Base-by-base conservation (phyloP, 2,113 vertebrate genomes). In the Lathamus discolor region DNA sequence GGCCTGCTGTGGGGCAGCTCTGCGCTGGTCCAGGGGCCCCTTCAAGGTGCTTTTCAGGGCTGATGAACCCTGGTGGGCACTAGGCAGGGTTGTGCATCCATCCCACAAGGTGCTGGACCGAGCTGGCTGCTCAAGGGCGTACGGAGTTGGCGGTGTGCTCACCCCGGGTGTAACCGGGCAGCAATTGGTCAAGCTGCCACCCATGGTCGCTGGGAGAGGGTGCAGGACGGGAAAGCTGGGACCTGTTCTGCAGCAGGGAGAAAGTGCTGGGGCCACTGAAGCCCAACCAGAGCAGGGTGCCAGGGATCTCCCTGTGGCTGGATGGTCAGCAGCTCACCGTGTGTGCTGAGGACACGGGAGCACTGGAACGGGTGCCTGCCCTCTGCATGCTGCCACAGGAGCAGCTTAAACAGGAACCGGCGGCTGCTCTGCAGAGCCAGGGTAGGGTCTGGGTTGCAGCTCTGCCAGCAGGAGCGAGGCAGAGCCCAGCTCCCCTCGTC, bases 1-100 rank as follows among this genome's bases (percentile, higher is more conserved):
- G 61, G 17, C 16, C 31, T 52, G n/a, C 35, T 29, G 17, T 4
- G 2, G 59, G 31, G 29, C 64, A 83, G 63, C 63, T 17, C 7
- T 0, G 17, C 41, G 39, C 27, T 0, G 0, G 9, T 28, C 39
- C 22, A 41, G 39, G 24, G 11, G 3, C 10, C 12, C 39, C 49
- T 83, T 51, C 12, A 20, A 46, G 48, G 18, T 62, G 27, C 8
- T 77, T 33, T 37, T 70, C 7, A 6, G 28, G 64, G 33, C 24
- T 7, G 27, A 5, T 39, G n/a, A 52, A 11, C 31, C 14, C 41
- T 51, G 9, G 4, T 54, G 52, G 28, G 13, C 49, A 44, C 1
- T 5, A 52, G 24, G 11, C 62, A 76, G 62, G 23, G 77, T 4
- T 86, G 37, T 78, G 17, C n/a, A 37, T 49, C 61, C 46, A 24